Evolutionary conservation across 2,797 vertebrate genomes (phyloP).

Genomic region (Rhodeus uyekii): DNA sequence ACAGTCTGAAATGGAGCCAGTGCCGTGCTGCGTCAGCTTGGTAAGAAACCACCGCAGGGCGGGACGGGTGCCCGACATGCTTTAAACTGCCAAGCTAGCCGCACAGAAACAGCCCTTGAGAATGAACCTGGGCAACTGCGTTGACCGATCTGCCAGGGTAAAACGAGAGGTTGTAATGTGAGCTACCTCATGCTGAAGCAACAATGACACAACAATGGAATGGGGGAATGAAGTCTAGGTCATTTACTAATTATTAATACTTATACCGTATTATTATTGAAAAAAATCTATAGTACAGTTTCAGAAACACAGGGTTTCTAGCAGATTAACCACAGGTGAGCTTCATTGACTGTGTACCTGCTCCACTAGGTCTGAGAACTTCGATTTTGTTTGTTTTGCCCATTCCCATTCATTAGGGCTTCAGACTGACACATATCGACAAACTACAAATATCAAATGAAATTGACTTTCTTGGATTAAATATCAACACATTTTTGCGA

Average conservation of each 20-base stretch:
- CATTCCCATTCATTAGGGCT: neutral
- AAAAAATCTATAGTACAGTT: too few relatives aligned
- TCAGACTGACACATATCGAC: neutral
- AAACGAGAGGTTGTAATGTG: neutral
- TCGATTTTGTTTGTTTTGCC: neutral
- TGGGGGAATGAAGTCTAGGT: slow-evolving; percentile 11
- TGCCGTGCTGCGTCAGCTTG: slow-evolving; percentile 33
- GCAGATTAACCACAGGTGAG: neutral
- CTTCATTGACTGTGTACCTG: neutral
- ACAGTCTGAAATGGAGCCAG: slow-evolving; percentile 28
- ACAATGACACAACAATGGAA: slow-evolving; percentile 10
- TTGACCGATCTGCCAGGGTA: slow-evolving; percentile 20
- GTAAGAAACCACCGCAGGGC: slow-evolving; percentile 15
- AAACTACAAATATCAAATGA: neutral
- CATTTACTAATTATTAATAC: too few relatives aligned
- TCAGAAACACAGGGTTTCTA: neutral
- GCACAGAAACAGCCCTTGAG: slow-evolving; percentile 18
- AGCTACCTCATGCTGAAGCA: slow-evolving; percentile 26
- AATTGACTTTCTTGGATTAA: neutral
- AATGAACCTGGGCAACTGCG: slow-evolving; percentile 29
- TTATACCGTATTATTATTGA: too few relatives aligned
- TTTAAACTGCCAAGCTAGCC: slow-evolving; percentile 33
- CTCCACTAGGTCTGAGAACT: neutral
- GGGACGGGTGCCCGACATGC: slow-evolving; percentile 32
- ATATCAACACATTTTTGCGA: neutral